Base-by-base conservation (phyloP, 2,113 vertebrate species). In the Pangasianodon hypophthalmus region DNA sequence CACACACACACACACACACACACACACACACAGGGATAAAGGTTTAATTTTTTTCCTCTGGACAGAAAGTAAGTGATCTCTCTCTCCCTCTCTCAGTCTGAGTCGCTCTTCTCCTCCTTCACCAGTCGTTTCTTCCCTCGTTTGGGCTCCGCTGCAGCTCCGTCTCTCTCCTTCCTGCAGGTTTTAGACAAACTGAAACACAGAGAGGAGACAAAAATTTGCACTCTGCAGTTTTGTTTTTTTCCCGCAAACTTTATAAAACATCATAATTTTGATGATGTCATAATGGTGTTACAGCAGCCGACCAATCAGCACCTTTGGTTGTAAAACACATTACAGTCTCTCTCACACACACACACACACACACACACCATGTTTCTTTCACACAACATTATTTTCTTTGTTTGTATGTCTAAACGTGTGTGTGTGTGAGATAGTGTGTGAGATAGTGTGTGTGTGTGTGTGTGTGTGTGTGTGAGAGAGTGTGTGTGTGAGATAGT, bases 51-150 rank as follows among this genome's bases (percentile, higher is more conserved):
- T 54, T 82, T 32, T n/a, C n/a, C n/a, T n/a, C n/a, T n/a, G n/a
- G n/a, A n/a, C n/a, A n/a, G n/a, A n/a, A n/a, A n/a, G n/a, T n/a
- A n/a, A n/a, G n/a, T n/a, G n/a, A n/a, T n/a, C n/a, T 4, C 21
- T 32, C 8, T 5, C 50, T 58, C 2, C 0, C 24, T n/a, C 6
- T 7, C 52, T 94, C 92, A 96, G 88, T 95, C 94, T 0, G 95
- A 96, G 16, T 96, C 95, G 0, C 91, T 92, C 87, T 90, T 92
- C 86, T 96, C 95, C 79, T 92, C 95, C 91, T 97, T 96, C 48
- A 96, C 56, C 81, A 95, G 88, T 0, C 81, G 89, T 75, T 93
- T 96, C 93, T 96, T 97, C 52, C 92, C 94, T 60, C 62, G 94
- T 92, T 91, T 92, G 13, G 93, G 93, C 84, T 86, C 93, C 10